A percentile compares a stretch with the other conserved stretches of the same genome.
Evolutionary conservation across 2,888 invertebrate genomes (phyloP).

Genomic region (Subacronicta megacephala): DNA sequence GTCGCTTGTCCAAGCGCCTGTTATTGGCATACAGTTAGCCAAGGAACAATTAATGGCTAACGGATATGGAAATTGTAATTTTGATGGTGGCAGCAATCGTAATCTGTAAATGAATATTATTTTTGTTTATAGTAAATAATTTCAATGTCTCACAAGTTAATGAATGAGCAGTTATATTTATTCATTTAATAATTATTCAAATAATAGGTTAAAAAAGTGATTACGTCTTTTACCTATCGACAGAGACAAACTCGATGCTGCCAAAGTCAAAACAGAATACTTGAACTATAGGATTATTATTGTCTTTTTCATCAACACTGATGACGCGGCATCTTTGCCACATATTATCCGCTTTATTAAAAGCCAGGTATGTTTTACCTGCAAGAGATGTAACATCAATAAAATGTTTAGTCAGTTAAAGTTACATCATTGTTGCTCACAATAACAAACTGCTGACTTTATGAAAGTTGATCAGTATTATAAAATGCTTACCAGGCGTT

Average conservation of each 20-base stretch:
- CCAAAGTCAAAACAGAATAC: constrained; percentile 92
- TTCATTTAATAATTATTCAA: not conserved
- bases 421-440: not conserved
- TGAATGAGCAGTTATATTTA: no score
- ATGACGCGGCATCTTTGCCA: constrained; percentile 92
- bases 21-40: constrained; percentile 87
- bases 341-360: constrained; percentile 84
- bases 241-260: constrained; percentile 80
- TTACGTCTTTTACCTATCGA: constrained; percentile 87
- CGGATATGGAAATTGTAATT: constrained; percentile 79
- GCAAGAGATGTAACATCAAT: constrained; percentile 27
- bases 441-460: constrained; percentile 6
- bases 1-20: constrained; percentile 86
- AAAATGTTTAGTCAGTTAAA: no score
- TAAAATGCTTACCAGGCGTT: constrained; percentile 68
- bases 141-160: no score
- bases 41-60: constrained; percentile 90
- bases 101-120: constrained; percentile 73
- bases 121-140: no score
- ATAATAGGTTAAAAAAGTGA: not conserved
- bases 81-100: constrained; percentile 80
- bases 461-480: not conserved
- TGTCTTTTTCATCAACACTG: constrained; percentile 67
- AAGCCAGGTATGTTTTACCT: constrained; percentile 91
- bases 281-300: constrained; percentile 75